Evolutionary conservation across 2,888 invertebrate genomes (phyloP).

Genomic region (Lepidochitona cinerea): DNA sequence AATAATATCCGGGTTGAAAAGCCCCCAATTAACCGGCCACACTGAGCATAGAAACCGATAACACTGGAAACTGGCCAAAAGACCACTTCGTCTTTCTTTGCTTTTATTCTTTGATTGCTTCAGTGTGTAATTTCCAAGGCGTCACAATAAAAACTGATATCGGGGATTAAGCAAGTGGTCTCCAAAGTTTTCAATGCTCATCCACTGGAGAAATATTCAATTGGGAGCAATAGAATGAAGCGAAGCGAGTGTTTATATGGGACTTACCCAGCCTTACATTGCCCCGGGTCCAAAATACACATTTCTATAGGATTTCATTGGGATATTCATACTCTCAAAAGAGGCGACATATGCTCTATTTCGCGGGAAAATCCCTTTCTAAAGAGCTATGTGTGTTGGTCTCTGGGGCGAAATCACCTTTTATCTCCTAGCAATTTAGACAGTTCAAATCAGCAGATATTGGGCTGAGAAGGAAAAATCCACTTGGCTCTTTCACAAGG

Average conservation of each 20-base stretch:
- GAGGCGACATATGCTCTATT: constrained; percentile 5
- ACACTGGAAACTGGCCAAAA: constrained; percentile 1
- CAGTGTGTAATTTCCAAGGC: neutral
- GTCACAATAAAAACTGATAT: constrained; percentile 4
- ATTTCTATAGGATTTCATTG: constrained; percentile 4
- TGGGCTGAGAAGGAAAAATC: neutral
- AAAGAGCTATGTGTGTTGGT: neutral
- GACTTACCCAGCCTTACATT: neutral
- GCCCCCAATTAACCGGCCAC: neutral
- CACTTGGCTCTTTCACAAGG: neutral
- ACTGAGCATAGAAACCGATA: neutral
- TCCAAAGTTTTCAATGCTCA: constrained; percentile 3
- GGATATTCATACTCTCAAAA: constrained; percentile 1
- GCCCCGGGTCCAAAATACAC: neutral
- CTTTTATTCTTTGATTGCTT: constrained; percentile 5
- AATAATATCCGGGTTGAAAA: neutral
- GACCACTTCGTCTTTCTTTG: neutral
- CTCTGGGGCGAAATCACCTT: neutral
- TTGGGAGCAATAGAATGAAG: neutral
- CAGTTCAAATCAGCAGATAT: too few species aligned
- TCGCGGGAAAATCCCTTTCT: constrained; percentile 1
- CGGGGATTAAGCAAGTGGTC: neutral
- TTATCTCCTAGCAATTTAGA: neutral
- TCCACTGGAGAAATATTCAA: constrained; percentile 1
- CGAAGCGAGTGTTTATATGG: neutral